Base-by-base conservation (phyloP, 2,888 invertebrate species). In the Tenthredo amoena region DNA sequence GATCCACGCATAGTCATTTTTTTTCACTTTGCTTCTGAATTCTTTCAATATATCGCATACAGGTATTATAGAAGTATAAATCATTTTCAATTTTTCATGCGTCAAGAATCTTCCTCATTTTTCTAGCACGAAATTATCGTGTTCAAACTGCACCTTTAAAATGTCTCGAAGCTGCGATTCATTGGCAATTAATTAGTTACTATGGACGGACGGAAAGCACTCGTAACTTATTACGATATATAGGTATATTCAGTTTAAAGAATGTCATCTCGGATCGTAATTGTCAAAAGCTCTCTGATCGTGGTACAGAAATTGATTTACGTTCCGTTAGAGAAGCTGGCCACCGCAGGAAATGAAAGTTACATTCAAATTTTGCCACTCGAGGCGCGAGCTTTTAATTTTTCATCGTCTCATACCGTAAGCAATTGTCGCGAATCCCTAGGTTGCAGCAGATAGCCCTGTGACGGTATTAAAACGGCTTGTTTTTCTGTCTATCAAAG, bases 401-500 rank as follows among this genome's bases (percentile, higher is more conserved):
- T 68, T 34, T 68, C 34, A 68, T 68, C 31, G 6, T 68, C 31
- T 68, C 68, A 34, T 10, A 68, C 18, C 34, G 34, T 68, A 68
- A 40, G 43, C 10, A 74, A 74, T 43, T 74, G 21, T 74, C 12
- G 68, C 31, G 43, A 10, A 37, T 71, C 12, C 34, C 15, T 5
- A 34, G 26, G 7, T 34, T 68, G 31, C 34, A 15, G 68, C 34
- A 40, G 72, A 74, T n/a, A 74, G 15, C 74, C 10, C 9, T 2
- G 74, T 47, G 77, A 34, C 31, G 83, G 34, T 68, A 83, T 68
- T 68, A 68, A 83, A 83, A 71, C 83, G 31, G 68, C 83, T 65
- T 71, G 83, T 83, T 83, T 82, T 83, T 83, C 83, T 68, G 83
- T 83, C 83, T 83, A 83, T 83, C 83, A 31, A 83, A 83, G 83